phyloP scores from a whole-genome alignment of 1,140 invertebrate genomes.

The Heliothis virescens region DNA sequence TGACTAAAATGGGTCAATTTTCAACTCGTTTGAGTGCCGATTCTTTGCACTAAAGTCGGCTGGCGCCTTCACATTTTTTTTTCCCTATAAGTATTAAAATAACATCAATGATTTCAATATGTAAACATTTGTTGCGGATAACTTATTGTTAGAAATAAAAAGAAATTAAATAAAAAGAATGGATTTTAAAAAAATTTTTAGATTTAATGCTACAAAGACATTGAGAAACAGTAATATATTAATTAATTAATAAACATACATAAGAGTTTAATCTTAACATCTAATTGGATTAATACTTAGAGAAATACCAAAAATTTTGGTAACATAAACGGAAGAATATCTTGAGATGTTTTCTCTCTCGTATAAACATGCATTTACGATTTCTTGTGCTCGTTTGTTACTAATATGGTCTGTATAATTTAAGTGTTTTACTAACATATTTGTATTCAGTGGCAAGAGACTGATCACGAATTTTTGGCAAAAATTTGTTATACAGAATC shows the following conservation, averaged over 20 bases:
- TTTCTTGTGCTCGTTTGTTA: conserved; percentile 51
- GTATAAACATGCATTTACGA: conserved; percentile 75
- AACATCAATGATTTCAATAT: no score
- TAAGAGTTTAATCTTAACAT: background rate
- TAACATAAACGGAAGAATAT: conserved; percentile 22
- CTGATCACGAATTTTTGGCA: background rate
- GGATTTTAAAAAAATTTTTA: no score
- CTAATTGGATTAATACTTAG: background rate
- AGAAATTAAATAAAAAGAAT: no score
- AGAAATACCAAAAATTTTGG: conserved; percentile 1
- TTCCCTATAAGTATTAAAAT: background rate
- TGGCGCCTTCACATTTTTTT: conserved; percentile 16
- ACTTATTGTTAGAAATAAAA: no score
- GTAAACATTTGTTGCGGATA: background rate
- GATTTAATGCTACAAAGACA: conserved; percentile 14
- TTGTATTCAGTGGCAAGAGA: background rate
- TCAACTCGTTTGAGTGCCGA: conserved; percentile 23
- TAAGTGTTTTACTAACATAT: conserved; percentile 34
- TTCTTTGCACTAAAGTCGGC: background rate
- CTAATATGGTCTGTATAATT: conserved; percentile 50
- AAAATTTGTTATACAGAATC: background rate
- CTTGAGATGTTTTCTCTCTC: conserved; percentile 50
- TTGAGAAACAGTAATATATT: conserved; percentile 51
- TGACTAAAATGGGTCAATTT: conserved; percentile 31
- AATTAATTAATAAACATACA: conserved; percentile 5